Base-by-base conservation (phyloP, 2,113 vertebrate genomes). In the Bos indicus region DNA sequence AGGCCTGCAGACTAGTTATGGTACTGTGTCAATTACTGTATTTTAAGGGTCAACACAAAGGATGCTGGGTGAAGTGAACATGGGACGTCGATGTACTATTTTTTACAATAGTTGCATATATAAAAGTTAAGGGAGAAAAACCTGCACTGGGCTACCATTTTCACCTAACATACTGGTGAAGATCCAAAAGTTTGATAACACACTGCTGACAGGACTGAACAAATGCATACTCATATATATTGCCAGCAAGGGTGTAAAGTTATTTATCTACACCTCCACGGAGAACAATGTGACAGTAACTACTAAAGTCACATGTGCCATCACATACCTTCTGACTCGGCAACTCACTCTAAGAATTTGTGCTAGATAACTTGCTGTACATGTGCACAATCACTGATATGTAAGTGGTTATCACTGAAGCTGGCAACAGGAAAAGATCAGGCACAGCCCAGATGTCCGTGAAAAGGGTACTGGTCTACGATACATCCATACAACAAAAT, bases 351-450 rank as follows among this genome's bases (percentile, higher is more conserved):
- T 25, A 88, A 81, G 43, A 74, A 91, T 16, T 7, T 17, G 40
- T 16, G 5, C 28, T 52, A 83, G 67, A 9, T 26, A 94, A 46
- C 48, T 16, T 36, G 74, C 11, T 59, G 4, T 3, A 14, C 28
- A 25, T 3, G 15, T 23, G 7, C 36, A 40, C 7, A 28, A 36
- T 15, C 6, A 51, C 1, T 16, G 15, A 12, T 28, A 48, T 1
- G 3, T 7, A 52, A 54, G 52, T 19, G 28, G 33, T 23, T 64
- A 77, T 25, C 16, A 12, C 21, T 25, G 9, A 10, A 64, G 46
- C 3, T 57, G 25, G 0, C n/a, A 92, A 88, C 0, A 86, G 30
- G 19, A 57, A 77, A 81, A 77, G 51, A 40, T 46, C 40, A 48
- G 71, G 52, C 48, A 83, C 12, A 77, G 46, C 15, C 54, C 40